A percentile compares a stretch with the other conserved stretches of the same genome.
phyloP scores from a whole-genome alignment of 2,797 vertebrate species.

The Arctocebus calabarensis region DNA sequence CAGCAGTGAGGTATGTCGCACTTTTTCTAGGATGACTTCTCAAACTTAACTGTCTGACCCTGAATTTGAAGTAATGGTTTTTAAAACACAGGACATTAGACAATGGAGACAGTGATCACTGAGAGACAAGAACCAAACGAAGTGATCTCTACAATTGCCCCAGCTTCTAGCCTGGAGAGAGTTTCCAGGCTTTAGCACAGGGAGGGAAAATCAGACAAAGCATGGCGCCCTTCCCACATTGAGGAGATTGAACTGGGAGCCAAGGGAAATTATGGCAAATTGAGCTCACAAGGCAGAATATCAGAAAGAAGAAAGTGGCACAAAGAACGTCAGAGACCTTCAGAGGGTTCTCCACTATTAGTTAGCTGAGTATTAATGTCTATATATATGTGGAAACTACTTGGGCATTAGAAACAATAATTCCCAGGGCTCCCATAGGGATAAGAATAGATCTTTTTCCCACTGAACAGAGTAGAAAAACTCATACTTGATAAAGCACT shows the following conservation, averaged over 20 bases:
- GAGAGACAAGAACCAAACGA: conserved; percentile 47
- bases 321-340: conserved; percentile 28
- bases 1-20: too few species aligned
- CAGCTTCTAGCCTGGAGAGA: neutral
- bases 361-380: neutral
- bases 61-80: conserved; percentile 30
- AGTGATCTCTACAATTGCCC: neutral
- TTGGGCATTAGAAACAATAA: neutral
- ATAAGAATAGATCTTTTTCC: neutral
- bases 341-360: neutral
- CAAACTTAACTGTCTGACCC: too few species aligned
- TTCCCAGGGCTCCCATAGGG: neutral
- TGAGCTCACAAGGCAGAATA: conserved; percentile 5
- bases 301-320: conserved; percentile 4
- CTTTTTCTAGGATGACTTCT: too few species aligned
- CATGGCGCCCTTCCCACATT: neutral
- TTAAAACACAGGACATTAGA: neutral
- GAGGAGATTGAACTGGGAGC: conserved; percentile 3
- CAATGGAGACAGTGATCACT: neutral
- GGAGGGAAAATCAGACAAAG: neutral
- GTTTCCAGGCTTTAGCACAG: neutral
- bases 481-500: neutral
- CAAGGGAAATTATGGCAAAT: neutral
- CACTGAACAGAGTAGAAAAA: conserved; percentile 3
- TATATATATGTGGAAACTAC: neutral